Percentiles rank a stretch among this genome's conserved stretches.
Conservation (phyloP, 2,113 vertebrate genomes). For the Tylochromis polylepis region DNA sequence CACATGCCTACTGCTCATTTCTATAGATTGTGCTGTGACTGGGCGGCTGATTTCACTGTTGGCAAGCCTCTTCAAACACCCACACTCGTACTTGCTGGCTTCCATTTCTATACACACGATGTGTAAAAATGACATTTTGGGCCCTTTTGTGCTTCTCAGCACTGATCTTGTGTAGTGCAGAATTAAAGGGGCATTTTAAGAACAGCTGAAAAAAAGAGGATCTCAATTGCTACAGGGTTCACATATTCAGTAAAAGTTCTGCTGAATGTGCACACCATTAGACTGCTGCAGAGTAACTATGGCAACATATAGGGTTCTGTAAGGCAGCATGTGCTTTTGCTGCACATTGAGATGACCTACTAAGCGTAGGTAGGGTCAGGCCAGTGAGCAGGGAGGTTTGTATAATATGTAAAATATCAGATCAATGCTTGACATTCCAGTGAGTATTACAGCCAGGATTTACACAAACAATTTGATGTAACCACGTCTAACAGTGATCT, state of each 20-base stretch:
- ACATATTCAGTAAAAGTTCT: neutral
- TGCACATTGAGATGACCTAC: conserved; percentile 33
- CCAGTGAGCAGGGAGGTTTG: neutral
- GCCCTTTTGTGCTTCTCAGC: neutral
- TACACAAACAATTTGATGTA: neutral
- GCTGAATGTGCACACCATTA: neutral
- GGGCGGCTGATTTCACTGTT: neutral
- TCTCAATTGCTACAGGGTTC: neutral
- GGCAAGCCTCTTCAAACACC: neutral
- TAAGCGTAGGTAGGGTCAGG: conserved; percentile 42
- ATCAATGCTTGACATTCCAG: conserved; percentile 10
- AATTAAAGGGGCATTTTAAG: neutral
- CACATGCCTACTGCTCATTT: neutral
- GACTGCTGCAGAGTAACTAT: conserved; percentile 46
- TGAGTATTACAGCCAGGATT: neutral
- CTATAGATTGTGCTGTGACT: neutral
- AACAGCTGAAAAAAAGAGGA: neutral
- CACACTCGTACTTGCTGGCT: neutral
- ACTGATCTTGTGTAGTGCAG: neutral
- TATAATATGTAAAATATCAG: neutral
- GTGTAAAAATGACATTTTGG: neutral
- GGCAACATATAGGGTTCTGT: conserved; percentile 47
- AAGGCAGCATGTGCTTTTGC: conserved; percentile 10
- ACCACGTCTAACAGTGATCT: neutral
- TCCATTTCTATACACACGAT: neutral